A percentile compares a stretch with the other conserved stretches of the same genome.
phyloP scores from a whole-genome alignment of 1,140 invertebrate genomes.

The Brachionus koreanus region DNA sequence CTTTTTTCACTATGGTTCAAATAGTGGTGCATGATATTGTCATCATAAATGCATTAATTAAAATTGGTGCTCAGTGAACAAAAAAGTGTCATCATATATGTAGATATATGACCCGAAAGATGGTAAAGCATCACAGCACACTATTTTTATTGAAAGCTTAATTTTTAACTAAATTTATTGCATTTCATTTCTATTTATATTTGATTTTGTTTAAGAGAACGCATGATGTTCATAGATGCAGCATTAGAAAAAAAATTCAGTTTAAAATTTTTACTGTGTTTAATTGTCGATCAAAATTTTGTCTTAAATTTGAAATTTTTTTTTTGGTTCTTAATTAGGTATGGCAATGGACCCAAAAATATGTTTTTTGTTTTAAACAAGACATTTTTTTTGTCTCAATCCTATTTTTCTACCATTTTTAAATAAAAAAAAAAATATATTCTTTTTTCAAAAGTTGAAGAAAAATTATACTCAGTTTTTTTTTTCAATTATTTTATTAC shows the following conservation, averaged over 20 bases:
- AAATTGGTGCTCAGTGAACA: not conserved
- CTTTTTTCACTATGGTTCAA: not conserved
- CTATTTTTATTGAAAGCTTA: not conserved
- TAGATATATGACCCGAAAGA: conserved; percentile 26
- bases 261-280: not conserved
- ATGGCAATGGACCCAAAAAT: not conserved
- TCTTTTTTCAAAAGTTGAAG: too few species aligned
- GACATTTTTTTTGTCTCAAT: too few species aligned
- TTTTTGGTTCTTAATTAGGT: too few species aligned
- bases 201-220: not conserved
- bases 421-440: too few species aligned
- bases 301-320: not conserved
- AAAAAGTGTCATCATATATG: conserved; percentile 1
- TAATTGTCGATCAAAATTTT: not conserved
- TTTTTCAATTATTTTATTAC: too few species aligned
- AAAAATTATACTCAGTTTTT: too few species aligned
- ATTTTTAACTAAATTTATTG: not conserved
- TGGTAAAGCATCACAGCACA: conserved; percentile 12
- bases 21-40: conserved; percentile 28
- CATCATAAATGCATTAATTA: conserved; percentile 6
- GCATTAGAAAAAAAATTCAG: not conserved
- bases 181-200: not conserved
- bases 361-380: not conserved
- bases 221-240: not conserved
- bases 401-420: too few species aligned